Percentiles rank a stretch among this genome's conserved stretches.
Conservation (phyloP, 2,113 vertebrate genomes). For the Entomyzon cyanotis region DNA sequence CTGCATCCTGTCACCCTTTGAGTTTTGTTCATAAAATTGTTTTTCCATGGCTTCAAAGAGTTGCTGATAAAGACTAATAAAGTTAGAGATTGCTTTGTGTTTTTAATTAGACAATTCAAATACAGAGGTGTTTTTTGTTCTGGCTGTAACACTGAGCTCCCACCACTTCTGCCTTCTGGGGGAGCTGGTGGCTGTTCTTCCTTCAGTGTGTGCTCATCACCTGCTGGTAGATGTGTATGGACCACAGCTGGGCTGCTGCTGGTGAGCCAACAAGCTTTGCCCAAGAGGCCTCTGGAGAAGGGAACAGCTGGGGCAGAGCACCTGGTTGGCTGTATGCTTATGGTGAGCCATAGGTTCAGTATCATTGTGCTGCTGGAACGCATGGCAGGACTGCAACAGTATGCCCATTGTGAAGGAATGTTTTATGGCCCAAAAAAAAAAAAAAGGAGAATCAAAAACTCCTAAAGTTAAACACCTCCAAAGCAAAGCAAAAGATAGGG, state of each 20-base stretch:
- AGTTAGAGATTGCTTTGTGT: not conserved
- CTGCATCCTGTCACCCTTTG: not conserved
- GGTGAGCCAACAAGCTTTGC: not conserved
- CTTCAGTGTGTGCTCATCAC: accelerated
- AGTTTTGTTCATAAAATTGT: not conserved
- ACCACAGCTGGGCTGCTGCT: not conserved
- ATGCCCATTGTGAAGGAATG: not conserved
- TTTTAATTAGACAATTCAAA: not conserved
- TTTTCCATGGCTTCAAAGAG: not conserved
- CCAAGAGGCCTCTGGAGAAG: not conserved
- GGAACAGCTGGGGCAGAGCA: not conserved
- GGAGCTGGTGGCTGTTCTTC: not conserved
- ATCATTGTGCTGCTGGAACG: not conserved
- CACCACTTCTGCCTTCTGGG: not conserved
- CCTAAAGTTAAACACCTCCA: not conserved
- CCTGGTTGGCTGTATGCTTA: not conserved
- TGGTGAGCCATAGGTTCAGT: not conserved
- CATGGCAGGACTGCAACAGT: not conserved
- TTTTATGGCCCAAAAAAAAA: not conserved
- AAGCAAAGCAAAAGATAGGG: not conserved
- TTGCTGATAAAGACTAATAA: not conserved
- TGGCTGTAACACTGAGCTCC: not conserved
- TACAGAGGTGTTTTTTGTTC: not conserved
- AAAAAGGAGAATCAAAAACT: not conserved
- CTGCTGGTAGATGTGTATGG: not conserved